These are phyloP conservation scores for Podotricha telesiphe DNA, from an alignment of 2,888 invertebrate species.

Conservation along the genomic window DNA sequence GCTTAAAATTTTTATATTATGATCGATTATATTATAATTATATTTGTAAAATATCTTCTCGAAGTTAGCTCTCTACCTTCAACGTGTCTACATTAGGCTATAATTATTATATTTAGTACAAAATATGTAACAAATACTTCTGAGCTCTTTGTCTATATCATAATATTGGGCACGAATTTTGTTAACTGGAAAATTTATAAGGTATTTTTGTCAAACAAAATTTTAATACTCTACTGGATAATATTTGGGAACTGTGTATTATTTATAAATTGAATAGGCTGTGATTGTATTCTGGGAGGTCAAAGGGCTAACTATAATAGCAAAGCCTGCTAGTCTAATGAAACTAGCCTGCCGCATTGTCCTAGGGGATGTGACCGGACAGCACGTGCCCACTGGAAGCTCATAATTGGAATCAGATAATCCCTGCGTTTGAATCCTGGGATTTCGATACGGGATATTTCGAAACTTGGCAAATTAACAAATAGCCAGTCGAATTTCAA, in stretches of 20 bases:
- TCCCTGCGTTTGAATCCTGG: slow-evolving; percentile 39
- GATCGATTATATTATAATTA: too few species aligned
- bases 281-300: slow-evolving; percentile 5
- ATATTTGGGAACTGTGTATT: not conserved
- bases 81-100: too few species aligned
- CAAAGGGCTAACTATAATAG: slow-evolving; percentile 30
- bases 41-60: too few species aligned
- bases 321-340: slow-evolving; percentile 39
- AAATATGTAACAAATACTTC: too few species aligned
- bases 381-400: slow-evolving; percentile 43
- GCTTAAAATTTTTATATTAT: too few species aligned
- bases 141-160: too few species aligned
- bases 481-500: slow-evolving; percentile 2
- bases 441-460: slow-evolving; percentile 39
- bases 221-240: too few species aligned
- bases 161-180: too few species aligned
- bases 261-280: slow-evolving; percentile 2
- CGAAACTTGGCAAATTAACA: slow-evolving; percentile 26
- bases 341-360: slow-evolving; percentile 44
- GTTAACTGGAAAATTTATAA: too few species aligned
- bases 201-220: too few species aligned
- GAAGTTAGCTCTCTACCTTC: too few species aligned
- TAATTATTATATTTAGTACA: too few species aligned
- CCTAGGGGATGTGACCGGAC: slow-evolving; percentile 42
- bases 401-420: slow-evolving; percentile 46